Percentiles rank a stretch among this genome's conserved stretches.
These are phyloP conservation scores for Casuarius casuarius DNA, from an alignment of 2,113 vertebrate species.

Conservation along the genomic window DNA sequence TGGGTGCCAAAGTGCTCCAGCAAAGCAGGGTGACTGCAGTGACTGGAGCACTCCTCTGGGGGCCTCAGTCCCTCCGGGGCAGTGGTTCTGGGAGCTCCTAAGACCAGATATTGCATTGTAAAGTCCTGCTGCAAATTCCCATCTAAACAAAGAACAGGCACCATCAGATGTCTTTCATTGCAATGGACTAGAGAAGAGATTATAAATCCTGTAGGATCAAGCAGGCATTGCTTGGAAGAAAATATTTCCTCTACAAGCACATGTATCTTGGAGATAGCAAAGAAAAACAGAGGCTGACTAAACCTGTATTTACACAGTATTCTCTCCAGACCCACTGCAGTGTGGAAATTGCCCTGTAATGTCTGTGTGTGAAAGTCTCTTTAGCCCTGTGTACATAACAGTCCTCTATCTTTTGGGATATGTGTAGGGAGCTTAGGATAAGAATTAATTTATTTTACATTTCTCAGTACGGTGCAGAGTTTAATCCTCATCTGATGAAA, in stretches of 20 bases:
- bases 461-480: neutral
- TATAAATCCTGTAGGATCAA: neutral
- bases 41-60: rapidly evolving
- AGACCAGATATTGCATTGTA: no score
- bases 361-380: conserved; percentile 3
- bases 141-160: neutral
- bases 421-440: neutral
- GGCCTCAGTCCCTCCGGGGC: neutral
- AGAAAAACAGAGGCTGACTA: neutral
- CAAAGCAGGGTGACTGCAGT: rapidly evolving
- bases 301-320: neutral
- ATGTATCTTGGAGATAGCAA: neutral
- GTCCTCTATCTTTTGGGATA: conserved; percentile 22
- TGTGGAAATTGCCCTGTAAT: neutral
- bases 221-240: neutral
- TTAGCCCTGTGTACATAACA: conserved; percentile 36
- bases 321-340: neutral
- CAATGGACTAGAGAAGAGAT: neutral
- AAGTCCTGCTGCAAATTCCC: neutral
- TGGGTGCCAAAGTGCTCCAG: neutral
- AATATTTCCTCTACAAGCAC: neutral
- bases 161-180: neutral
- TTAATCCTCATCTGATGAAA: conserved; percentile 63
- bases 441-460: conserved; percentile 24
- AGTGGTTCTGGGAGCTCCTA: neutral